Percentiles rank a stretch among this genome's conserved stretches.
Evolutionary conservation across 2,113 vertebrate species (phyloP).

Genomic region (Lates calcarifer): DNA sequence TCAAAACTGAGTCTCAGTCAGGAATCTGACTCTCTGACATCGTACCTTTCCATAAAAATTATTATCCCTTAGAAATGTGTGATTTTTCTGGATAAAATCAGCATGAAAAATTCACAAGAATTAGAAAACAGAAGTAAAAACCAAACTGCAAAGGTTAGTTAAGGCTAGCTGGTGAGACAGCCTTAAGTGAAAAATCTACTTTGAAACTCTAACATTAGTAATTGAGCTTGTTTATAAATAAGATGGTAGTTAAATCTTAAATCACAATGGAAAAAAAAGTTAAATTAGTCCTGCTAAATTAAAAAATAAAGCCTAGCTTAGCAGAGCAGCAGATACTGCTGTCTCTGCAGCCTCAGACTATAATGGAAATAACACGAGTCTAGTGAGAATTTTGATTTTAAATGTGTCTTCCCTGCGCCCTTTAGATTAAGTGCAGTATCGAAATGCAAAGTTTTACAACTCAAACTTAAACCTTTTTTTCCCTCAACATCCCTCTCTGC

Average conservation of each 20-base stretch:
- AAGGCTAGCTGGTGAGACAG: not conserved
- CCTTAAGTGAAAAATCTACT: not conserved
- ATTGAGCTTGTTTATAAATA: not conserved
- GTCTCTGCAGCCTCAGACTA: too few species aligned
- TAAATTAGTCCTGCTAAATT: not conserved
- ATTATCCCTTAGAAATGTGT: too few species aligned
- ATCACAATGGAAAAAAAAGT: not conserved
- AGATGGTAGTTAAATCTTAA: not conserved
- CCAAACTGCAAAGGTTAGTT: not conserved
- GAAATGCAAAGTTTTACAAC: too few species aligned
- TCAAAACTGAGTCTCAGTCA: not conserved
- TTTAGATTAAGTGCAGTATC: too few species aligned
- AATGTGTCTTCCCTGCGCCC: too few species aligned
- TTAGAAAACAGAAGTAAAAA: not conserved
- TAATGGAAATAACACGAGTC: too few species aligned
- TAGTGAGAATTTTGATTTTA: too few species aligned
- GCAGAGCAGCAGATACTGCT: too few species aligned
- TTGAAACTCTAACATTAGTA: not conserved
- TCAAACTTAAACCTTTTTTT: too few species aligned
- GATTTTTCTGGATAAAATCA: not conserved
- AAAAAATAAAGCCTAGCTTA: slow-evolving; percentile 4
- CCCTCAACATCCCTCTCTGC: too few species aligned
- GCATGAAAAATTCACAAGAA: not conserved
- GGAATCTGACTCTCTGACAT: not conserved
- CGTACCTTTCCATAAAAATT: not conserved